Conservation (phyloP, 2,888 invertebrate genomes). For the Coremacera marginata region DNA sequence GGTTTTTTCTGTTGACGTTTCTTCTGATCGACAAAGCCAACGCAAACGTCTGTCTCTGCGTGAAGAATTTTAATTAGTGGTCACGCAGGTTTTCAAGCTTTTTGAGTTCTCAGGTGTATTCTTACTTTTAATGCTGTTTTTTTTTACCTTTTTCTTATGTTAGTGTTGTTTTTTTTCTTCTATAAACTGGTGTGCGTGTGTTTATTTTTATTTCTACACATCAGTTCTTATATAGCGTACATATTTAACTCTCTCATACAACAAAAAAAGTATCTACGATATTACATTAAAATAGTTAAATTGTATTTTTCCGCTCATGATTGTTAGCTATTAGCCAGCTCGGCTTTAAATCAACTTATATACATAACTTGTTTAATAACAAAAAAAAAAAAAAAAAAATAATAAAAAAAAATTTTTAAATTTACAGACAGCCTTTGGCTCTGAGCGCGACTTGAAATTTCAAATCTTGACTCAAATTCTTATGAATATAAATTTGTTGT, state of each 20-base stretch:
- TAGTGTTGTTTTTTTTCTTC: constrained; percentile 39
- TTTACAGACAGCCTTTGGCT: no score
- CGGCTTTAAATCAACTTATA: no score
- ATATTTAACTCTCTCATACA: background rate
- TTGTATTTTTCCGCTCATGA: background rate
- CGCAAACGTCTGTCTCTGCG: constrained; percentile 51
- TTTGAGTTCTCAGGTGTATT: constrained; percentile 37
- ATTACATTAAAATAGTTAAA: background rate
- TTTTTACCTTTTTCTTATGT: constrained; percentile 41
- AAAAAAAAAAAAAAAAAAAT: no score
- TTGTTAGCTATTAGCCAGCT: background rate
- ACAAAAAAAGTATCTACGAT: no score
- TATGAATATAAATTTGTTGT: background rate
- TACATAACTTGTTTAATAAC: no score
- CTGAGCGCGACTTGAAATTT: background rate
- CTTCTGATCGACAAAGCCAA: background rate
- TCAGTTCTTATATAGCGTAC: background rate
- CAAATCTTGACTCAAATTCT: background rate
- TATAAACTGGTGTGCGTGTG: background rate
- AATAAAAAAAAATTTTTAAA: no score
- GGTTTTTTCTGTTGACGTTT: constrained; percentile 17
- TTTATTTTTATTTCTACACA: background rate
- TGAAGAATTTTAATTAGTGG: constrained; percentile 62
- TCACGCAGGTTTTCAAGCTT: constrained; percentile 57
- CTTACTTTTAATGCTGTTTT: constrained; percentile 45